Evolutionary conservation across 2,797 vertebrate species (phyloP), one percentile per base, ranked within the genome.

Genomic region (Myoxocephalus aenaeus): DNA sequence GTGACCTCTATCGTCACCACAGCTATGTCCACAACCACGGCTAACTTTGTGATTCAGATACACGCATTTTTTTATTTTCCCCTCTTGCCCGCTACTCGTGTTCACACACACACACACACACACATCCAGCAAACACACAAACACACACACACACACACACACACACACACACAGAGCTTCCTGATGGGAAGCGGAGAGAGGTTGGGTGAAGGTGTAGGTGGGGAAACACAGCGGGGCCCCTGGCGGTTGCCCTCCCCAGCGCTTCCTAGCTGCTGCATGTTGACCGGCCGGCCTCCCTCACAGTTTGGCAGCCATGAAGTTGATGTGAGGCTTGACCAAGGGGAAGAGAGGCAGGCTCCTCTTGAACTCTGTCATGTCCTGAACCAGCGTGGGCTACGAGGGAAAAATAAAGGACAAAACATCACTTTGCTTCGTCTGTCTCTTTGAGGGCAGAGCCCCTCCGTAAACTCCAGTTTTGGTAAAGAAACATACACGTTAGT

Each of bases 241-340:
- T 70, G 27, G 34, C 25, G 6, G 15, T 20, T 14, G 20, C 46
- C 70, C 32, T n/a, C 44, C 70, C 75, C 57, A 10, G 34, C 22
- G 27, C 34, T 65, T 63, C 66, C 76, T 14, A 51, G 63, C 79
- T 54, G 63, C 79, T 20, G 78, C n/a, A n/a, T 27, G 73, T 53
- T 0, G 20, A 51, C 38, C 72, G 36, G 83, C 51, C 20, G 40
- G 63, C 25, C 0, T 56, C 0, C 25, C 95, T 99, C 96, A 99
- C 95, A 99, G 96, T 95, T 99, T 99, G 92, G 98, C 97, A 83
- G 97, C 96, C 97, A 95, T 99, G 95, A 98, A 95, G 94, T 99
- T 99, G 94, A 98, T 95, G 93, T 99, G 98, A 75, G 97, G 96
- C 90, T 97, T 98, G 90, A 96, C 96, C 66, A 99, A 95, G 1